Evolutionary conservation across 2,113 vertebrate genomes (phyloP), one percentile per base, ranked within the genome.

Genomic region (Muntiacus reevesi): DNA sequence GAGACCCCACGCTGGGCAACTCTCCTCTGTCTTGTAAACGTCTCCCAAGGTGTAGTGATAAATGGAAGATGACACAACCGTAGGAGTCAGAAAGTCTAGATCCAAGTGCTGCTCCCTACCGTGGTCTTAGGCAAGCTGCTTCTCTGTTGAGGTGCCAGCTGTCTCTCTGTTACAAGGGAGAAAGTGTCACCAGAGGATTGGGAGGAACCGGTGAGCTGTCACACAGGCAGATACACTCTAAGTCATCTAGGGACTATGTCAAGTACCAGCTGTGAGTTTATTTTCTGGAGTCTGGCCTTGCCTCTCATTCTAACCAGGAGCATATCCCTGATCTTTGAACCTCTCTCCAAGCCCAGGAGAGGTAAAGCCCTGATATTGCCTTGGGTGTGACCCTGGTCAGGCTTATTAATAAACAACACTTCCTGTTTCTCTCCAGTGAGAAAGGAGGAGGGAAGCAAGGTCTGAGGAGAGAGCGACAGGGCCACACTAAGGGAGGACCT

Each of bases 341-440:
- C 40, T 85, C 47, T 88, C 94, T n/a, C 92, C 67, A 95, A 82
- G 57, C 62, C 71, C 74, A 67, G n/a, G 7, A 96, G 84, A 97
- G 52, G 84, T 86, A 40, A 89, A 97, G 57, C 43, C 54, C 84
- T 92, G 95, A 96, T 91, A 95, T 23, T 95, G 84, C 91, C 60
- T 91, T 95, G 95, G 64, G 93, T 91, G 92, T 97, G 93, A 93
- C 96, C 45, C 40, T n/a, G 71, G 33, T 19, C 52, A 59, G 40
- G 82, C 89, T 92, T 96, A 67, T 74, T 96, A 96, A 97, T 94
- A 91, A 97, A 96, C 93, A 95, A 76, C 87, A 74, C 79, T 98
- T 98, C 97, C 97, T 97, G 94, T 98, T 97, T 89, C 96, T 93
- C 89, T 52, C 62, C 55, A 86, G 25, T 19, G 62, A 97, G 96